A percentile compares a stretch with the other conserved stretches of the same genome.
These are phyloP conservation scores for Muscicapa adusta DNA, from an alignment of 2,113 vertebrate genomes.

Conservation along the genomic window DNA sequence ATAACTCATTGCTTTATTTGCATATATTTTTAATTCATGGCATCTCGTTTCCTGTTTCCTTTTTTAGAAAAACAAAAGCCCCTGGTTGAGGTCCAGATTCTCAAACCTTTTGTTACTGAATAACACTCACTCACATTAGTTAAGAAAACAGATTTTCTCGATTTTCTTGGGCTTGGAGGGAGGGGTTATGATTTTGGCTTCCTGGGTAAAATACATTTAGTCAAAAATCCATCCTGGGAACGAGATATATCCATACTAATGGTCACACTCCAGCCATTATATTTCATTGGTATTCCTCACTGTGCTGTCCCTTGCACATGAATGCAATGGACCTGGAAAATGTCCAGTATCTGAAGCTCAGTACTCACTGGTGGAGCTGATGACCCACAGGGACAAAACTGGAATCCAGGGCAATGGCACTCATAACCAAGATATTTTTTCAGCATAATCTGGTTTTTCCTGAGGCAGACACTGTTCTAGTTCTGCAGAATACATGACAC, in stretches of 20 bases:
- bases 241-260: not conserved
- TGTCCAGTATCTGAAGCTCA: not conserved
- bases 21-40: not conserved
- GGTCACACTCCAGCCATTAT: not conserved
- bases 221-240: not conserved
- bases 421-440: not conserved
- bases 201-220: not conserved
- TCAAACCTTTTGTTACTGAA: not conserved
- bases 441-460: not conserved
- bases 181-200: not conserved
- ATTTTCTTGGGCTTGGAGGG: not conserved
- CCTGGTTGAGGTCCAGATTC: not conserved
- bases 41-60: not conserved
- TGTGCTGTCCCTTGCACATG: not conserved
- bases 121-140: not conserved
- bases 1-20: not conserved
- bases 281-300: not conserved
- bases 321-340: not conserved
- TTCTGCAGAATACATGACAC: not conserved
- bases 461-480: not conserved
- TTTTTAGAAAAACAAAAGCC: not conserved
- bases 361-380: not conserved
- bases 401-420: not conserved
- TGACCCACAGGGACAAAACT: not conserved
- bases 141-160: accelerated